These are phyloP conservation scores for Eilema sororculum DNA, from an alignment of 2,888 invertebrate genomes.

Conservation along the genomic window DNA sequence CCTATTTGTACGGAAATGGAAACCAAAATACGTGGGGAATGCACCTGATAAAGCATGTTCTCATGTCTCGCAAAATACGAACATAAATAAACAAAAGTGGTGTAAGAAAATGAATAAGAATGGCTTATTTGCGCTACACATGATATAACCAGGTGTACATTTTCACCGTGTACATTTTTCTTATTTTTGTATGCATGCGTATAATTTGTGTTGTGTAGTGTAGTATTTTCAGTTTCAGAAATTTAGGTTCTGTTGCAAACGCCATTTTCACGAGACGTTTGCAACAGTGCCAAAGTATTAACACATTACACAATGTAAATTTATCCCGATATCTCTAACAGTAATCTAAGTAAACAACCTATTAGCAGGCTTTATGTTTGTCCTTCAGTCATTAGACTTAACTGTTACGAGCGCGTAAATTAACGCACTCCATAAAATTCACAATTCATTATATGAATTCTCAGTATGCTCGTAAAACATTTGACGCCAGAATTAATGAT, in stretches of 20 bases:
- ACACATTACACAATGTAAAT: constrained; percentile 4
- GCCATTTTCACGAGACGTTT: no score
- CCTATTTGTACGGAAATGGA: background rate
- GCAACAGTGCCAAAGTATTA: no score
- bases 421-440: constrained; percentile 57
- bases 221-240: no score
- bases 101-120: constrained; percentile 3
- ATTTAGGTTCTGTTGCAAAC: no score
- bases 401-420: constrained; percentile 53
- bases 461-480: constrained; percentile 47
- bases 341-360: constrained; percentile 35
- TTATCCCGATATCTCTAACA: constrained; percentile 35
- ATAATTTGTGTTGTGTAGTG: no score
- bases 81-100: constrained; percentile 4
- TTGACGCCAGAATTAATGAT: constrained; percentile 60
- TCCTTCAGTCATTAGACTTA: constrained; percentile 47
- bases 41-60: background rate
- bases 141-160: background rate
- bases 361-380: constrained; percentile 48
- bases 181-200: no score
- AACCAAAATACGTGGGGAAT: background rate
- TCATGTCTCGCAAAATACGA: constrained; percentile 2
- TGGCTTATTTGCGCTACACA: constrained; percentile 1
- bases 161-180: no score
- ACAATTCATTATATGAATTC: constrained; percentile 52